phyloP scores from a whole-genome alignment of 2,113 vertebrate species.

The Smithornis capensis region DNA sequence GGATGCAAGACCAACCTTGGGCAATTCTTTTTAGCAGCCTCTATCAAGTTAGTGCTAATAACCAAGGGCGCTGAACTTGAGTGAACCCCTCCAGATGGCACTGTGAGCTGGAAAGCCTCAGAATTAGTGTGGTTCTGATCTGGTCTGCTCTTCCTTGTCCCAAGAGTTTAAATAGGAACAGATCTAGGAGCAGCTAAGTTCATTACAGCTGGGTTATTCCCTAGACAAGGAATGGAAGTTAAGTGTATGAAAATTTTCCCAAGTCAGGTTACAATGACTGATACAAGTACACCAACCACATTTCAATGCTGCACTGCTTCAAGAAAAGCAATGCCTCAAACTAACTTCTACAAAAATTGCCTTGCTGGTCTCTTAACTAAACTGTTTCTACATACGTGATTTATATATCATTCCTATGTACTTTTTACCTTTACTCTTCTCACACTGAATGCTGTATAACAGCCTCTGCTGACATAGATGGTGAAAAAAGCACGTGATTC shows the following conservation, averaged over 20 bases:
- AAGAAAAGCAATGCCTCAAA: neutral
- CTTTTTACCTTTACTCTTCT: neutral
- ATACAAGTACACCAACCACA: neutral
- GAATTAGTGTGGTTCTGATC: constrained; percentile 56
- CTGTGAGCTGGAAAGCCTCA: constrained; percentile 44
- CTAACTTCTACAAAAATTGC: neutral
- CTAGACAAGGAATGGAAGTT: neutral
- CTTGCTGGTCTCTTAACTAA: neutral
- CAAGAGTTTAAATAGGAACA: constrained; percentile 45
- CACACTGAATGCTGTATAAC: neutral
- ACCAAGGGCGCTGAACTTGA: constrained; percentile 47
- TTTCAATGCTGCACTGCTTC: neutral
- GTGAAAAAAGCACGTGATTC: neutral
- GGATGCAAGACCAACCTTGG: neutral
- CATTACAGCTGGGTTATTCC: constrained; percentile 39
- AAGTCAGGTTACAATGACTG: neutral
- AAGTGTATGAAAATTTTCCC: neutral
- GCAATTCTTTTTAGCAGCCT: neutral
- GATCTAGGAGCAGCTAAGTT: constrained; percentile 33
- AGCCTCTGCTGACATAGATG: neutral
- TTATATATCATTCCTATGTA: neutral
- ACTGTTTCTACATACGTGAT: neutral
- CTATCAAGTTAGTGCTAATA: constrained; percentile 23
- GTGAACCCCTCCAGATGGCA: constrained; percentile 63
- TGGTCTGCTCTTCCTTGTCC: neutral